Percentiles rank a stretch among this genome's conserved stretches.
These are phyloP conservation scores for Schizopygopsis pylzovi DNA, from an alignment of 2,797 vertebrate genomes.

Conservation along the genomic window DNA sequence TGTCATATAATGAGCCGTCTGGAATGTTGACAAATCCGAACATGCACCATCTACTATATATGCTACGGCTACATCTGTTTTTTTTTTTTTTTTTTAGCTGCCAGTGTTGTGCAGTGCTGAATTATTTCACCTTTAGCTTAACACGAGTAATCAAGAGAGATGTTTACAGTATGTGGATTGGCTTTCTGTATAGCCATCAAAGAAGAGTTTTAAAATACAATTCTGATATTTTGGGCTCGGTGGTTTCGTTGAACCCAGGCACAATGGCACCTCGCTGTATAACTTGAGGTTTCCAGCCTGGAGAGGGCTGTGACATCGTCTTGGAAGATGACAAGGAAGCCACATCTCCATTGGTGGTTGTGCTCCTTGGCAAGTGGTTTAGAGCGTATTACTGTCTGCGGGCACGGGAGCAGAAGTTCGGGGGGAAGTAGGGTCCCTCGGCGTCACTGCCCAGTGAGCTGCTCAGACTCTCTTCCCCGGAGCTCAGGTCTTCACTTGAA, in stretches of 20 bases:
- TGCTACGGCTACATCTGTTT: conserved; percentile 56
- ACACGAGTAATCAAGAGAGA: conserved; percentile 35
- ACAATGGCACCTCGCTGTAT: conserved; percentile 54
- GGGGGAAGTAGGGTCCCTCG: conserved; percentile 87
- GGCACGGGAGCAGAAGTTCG: conserved; percentile 75
- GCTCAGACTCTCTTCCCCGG: conserved; percentile 91
- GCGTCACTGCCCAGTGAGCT: conserved; percentile 85
- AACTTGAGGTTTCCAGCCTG: conserved; percentile 23
- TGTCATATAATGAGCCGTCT: conserved; percentile 60
- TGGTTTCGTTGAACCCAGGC: conserved; percentile 62
- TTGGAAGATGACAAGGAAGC: conserved; percentile 28
- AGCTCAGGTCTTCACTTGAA: conserved; percentile 92
- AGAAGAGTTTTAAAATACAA: conserved; percentile 30
- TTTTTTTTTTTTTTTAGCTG: conserved; percentile 70
- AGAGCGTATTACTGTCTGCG: conserved; percentile 74
- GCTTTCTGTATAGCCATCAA: conserved; percentile 27
- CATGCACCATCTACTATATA: conserved; percentile 67
- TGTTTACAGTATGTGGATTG: conserved; percentile 52
- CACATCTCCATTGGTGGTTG: conserved; percentile 26
- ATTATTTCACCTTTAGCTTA: conserved; percentile 46
- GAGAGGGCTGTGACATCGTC: conserved; percentile 39
- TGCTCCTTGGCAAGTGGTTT: conserved; percentile 60
- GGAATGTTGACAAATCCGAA: conserved; percentile 75
- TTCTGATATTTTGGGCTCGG: conserved; percentile 70
- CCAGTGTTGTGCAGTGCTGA: conserved; percentile 68